Evolutionary conservation across 2,888 invertebrate species (phyloP), one percentile per base, ranked within the genome.

Genomic region (Operophtera brumata): DNA sequence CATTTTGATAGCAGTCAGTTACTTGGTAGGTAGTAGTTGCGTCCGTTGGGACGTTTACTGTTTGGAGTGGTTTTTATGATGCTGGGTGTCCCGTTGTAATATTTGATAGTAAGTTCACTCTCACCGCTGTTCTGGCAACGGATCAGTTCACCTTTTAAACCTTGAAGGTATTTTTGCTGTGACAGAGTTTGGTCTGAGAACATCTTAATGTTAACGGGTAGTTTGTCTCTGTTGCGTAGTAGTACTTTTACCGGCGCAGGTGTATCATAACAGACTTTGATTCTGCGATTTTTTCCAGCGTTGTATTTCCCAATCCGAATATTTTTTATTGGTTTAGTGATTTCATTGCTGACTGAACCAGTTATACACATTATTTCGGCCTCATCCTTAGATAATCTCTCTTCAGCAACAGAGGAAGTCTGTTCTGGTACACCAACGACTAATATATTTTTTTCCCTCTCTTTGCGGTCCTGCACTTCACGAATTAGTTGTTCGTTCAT

Each of bases 111-210:
- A 1, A 67, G 39, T 12, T 67, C 42, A 10, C 14, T 54, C 54
- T 72, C 67, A 1, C 69, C 69, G 11, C 57, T 49, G 34, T 60
- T 28, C 47, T 37, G 34, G 0, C 69, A 59, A 6, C 53, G 47
- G 8, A 32, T 37, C 11, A 67, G n/a, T 35, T 67, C 61, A 6
- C 62, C 60, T 53, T 54, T 61, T 2, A 67, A 1, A 1, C 20
- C 45, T 50, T 64, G 40, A 1, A 66, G n/a, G 20, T 43, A 62
- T 11, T 43, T 36, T 48, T 62, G 59, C 57, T 67, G 67, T 6
- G 51, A 12, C 13, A 65, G 62, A n/a, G 66, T 68, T 55, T 63
- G 65, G 42, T 71, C 67, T 1, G 61, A 54, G 37, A 61, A 68
- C 0, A 68, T 54, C 35, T 59, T 35, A 12, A 67, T 54, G n/a